phyloP scores from a whole-genome alignment of 2,113 vertebrate genomes.

The Crotalus helleri region DNA sequence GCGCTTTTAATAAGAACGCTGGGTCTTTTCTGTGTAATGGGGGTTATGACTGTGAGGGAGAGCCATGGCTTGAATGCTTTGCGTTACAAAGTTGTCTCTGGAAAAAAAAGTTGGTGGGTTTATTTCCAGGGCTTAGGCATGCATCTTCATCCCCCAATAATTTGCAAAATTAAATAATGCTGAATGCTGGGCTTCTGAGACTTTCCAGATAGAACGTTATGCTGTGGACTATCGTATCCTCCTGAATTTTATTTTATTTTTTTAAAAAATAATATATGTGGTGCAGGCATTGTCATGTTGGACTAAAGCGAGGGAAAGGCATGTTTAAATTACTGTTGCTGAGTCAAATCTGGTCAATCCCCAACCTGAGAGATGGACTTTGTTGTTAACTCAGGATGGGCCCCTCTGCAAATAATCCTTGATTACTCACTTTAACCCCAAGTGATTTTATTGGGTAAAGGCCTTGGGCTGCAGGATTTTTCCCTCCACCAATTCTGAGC shows the following conservation, averaged over 20 bases:
- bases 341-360: background rate
- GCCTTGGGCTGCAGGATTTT: constrained; percentile 20
- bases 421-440: background rate
- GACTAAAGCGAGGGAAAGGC: background rate
- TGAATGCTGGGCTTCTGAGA: background rate
- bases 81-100: background rate
- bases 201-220: background rate
- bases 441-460: background rate
- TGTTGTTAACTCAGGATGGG: constrained; percentile 16
- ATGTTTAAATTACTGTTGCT: background rate
- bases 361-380: background rate
- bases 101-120: background rate
- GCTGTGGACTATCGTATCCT: background rate
- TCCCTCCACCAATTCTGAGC: constrained; percentile 22
- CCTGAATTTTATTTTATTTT: no score
- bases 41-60: background rate
- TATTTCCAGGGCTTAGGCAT: background rate
- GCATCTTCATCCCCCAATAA: background rate
- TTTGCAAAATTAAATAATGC: background rate
- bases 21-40: background rate
- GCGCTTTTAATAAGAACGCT: background rate
- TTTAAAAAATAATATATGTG: background rate
- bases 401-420: background rate
- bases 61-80: background rate
- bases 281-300: no score